phyloP scores from a whole-genome alignment of 2,888 invertebrate genomes.

The Troilus luridus region DNA sequence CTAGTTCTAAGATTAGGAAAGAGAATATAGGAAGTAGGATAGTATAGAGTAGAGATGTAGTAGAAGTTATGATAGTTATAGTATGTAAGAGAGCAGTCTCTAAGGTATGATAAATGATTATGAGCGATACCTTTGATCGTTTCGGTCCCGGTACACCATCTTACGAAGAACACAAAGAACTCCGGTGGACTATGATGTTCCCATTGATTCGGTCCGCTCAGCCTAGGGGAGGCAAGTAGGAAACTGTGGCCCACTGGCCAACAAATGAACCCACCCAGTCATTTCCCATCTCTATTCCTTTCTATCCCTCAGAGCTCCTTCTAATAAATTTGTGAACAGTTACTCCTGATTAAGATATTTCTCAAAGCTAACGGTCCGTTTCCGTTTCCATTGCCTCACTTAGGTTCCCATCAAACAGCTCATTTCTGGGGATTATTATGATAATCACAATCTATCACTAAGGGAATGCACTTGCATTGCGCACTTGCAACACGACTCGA shows the following conservation, averaged over 20 bases:
- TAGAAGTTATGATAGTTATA: too few species aligned
- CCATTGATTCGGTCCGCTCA: conserved; percentile 47
- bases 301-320: neutral
- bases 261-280: conserved; percentile 41
- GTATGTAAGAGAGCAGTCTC: too few species aligned
- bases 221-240: conserved; percentile 5
- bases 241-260: conserved; percentile 46
- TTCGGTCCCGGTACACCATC: neutral
- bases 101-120: neutral
- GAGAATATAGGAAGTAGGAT: too few species aligned
- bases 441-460: too few species aligned
- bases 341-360: neutral
- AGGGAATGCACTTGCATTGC: too few species aligned
- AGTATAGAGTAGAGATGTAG: too few species aligned
- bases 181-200: neutral
- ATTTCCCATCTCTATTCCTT: conserved; percentile 36
- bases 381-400: neutral
- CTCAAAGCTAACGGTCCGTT: neutral
- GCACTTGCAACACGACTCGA: too few species aligned
- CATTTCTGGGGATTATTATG: neutral
- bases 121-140: neutral
- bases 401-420: neutral
- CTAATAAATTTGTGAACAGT: neutral
- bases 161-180: neutral
- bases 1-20: too few species aligned